phyloP scores from a whole-genome alignment of 2,113 vertebrate species.

The Glaucidium brasilianum region DNA sequence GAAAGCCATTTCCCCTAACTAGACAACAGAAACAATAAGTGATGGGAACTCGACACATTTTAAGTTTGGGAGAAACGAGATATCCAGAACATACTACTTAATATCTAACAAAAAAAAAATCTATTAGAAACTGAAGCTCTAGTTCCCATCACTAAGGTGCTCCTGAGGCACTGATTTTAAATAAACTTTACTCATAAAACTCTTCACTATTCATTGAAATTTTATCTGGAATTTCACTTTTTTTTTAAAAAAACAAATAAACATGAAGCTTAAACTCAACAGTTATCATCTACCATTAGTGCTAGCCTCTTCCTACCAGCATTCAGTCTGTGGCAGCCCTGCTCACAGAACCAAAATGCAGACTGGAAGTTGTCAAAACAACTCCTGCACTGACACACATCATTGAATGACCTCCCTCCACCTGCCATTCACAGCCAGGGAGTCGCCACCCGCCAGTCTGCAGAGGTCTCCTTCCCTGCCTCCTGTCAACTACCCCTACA shows the following conservation, averaged over 20 bases:
- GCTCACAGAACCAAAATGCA: not conserved
- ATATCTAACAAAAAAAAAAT: not conserved
- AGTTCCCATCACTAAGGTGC: not conserved
- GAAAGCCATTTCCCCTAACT: not conserved
- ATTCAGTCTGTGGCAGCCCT: not conserved
- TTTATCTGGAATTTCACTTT: not conserved
- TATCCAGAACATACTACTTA: not conserved
- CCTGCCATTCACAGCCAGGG: not conserved
- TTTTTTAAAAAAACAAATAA: not conserved
- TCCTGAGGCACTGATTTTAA: not conserved
- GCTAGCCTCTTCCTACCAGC: not conserved
- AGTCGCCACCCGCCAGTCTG: not conserved
- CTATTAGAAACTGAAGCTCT: not conserved
- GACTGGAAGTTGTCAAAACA: not conserved
- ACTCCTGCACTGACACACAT: accelerated
- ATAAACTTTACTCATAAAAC: not conserved
- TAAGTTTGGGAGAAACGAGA: not conserved
- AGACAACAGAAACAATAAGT: not conserved
- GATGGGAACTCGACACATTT: not conserved
- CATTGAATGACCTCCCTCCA: not conserved
- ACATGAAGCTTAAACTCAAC: not conserved
- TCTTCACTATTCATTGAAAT: not conserved
- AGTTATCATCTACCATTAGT: not conserved
- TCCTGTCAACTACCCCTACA: not conserved
- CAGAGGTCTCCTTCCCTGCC: not conserved